Percentiles rank a stretch among this genome's conserved stretches.
Evolutionary conservation across 2,797 vertebrate species (phyloP).

Genomic region (Typhlichthys subterraneus): DNA sequence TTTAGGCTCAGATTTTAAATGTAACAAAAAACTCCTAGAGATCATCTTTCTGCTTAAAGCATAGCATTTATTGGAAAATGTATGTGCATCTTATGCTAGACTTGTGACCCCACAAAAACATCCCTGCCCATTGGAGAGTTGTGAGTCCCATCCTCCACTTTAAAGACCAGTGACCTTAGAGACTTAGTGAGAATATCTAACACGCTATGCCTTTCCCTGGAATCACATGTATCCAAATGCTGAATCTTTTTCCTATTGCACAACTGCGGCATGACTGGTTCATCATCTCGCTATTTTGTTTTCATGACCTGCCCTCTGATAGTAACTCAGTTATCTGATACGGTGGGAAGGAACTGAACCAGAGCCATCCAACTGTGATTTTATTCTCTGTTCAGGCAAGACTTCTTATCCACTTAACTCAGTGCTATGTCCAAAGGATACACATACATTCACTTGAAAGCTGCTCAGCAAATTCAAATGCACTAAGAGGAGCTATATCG

Average conservation of each 20-base stretch:
- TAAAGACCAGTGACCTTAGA: background rate
- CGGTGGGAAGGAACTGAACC: conserved; percentile 61
- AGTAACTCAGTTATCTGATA: conserved; percentile 63
- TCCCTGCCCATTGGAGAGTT: too few species aligned
- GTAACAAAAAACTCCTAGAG: too few species aligned
- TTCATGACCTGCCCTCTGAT: conserved; percentile 54
- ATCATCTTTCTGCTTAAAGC: too few species aligned
- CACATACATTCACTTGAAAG: conserved; percentile 26
- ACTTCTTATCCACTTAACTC: conserved; percentile 45
- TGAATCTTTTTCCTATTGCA: conserved; percentile 28
- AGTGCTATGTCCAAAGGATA: conserved; percentile 15
- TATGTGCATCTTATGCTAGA: too few species aligned
- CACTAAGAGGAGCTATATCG: background rate
- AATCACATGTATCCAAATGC: background rate
- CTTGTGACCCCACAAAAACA: too few species aligned
- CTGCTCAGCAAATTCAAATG: conserved; percentile 2
- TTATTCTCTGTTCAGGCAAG: conserved; percentile 42
- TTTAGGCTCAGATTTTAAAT: too few species aligned
- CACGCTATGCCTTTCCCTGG: background rate
- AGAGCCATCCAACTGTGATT: conserved; percentile 56
- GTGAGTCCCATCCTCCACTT: too few species aligned
- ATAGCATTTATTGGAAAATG: too few species aligned
- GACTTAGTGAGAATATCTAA: background rate
- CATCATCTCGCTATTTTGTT: conserved; percentile 58
- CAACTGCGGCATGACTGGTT: conserved; percentile 51